Conservation (phyloP, 2,797 vertebrate genomes). For the Propithecus perrieri region DNA sequence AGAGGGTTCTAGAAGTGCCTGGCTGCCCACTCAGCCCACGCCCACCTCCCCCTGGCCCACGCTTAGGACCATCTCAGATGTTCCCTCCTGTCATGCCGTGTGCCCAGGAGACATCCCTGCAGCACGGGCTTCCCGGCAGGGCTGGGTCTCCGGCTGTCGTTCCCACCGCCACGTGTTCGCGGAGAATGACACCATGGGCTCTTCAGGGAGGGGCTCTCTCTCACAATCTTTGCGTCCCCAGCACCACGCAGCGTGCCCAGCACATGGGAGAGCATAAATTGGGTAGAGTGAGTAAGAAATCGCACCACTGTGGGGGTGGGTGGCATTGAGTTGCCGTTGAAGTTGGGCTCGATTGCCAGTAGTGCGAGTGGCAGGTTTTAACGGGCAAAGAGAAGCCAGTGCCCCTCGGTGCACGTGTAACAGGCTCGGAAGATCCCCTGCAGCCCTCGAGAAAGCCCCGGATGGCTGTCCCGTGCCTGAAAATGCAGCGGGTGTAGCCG, state of each 20-base stretch:
- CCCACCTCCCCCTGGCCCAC: neutral
- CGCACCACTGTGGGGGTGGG: fast-evolving
- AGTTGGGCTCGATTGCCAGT: neutral
- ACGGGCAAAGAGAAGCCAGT: neutral
- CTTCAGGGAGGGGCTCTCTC: neutral
- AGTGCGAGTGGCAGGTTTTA: neutral
- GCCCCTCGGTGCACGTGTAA: neutral
- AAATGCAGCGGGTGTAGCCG: fast-evolving
- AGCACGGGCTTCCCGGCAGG: fast-evolving
- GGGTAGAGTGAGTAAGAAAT: neutral
- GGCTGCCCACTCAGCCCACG: fast-evolving
- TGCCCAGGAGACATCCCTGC: fast-evolving
- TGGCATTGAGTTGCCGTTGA: fast-evolving
- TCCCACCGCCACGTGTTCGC: fast-evolving
- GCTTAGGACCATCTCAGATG: neutral
- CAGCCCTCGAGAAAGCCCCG: neutral
- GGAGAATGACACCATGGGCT: fast-evolving
- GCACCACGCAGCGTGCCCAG: neutral
- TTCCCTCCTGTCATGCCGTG: no score
- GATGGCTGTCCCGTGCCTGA: fast-evolving
- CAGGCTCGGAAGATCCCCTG: neutral
- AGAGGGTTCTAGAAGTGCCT: fast-evolving
- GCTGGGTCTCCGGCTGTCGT: fast-evolving
- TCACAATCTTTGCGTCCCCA: neutral
- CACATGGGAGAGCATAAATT: fast-evolving